A percentile compares a stretch with the other conserved stretches of the same genome.
Conservation (phyloP, 2,113 vertebrate species). For the Megalops atlanticus region DNA sequence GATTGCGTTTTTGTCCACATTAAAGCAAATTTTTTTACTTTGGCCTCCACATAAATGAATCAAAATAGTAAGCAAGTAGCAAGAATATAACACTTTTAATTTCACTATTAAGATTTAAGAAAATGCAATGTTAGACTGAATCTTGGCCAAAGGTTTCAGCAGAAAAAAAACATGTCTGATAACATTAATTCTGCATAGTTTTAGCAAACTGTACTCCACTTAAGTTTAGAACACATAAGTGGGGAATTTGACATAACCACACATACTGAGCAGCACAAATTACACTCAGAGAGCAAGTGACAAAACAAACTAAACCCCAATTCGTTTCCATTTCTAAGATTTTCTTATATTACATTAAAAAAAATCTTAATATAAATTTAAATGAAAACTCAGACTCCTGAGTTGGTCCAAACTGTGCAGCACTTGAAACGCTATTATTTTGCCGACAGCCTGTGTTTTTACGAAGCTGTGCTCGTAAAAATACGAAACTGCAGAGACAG, state of each 20-base stretch:
- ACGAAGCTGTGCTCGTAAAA: not conserved
- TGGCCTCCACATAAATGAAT: not conserved
- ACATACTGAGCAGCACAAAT: not conserved
- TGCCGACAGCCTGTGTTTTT: not conserved
- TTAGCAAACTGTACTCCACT: no score
- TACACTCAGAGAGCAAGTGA: not conserved
- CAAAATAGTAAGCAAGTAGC: not conserved
- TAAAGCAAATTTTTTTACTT: not conserved
- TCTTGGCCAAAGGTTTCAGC: not conserved
- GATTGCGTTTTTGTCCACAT: not conserved
- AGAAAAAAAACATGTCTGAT: not conserved
- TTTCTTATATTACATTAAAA: no score
- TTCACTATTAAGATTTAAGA: not conserved
- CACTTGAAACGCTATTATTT: not conserved
- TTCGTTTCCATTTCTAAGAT: not conserved
- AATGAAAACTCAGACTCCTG: not conserved
- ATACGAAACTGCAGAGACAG: not conserved
- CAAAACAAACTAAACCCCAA: no score
- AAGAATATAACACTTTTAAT: not conserved
- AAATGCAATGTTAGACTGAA: not conserved
- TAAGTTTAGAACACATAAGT: not conserved
- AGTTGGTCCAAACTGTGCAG: not conserved
- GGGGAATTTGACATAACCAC: not conserved
- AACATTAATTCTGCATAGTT: not conserved
- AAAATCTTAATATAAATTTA: not conserved